phyloP scores from a whole-genome alignment of 2,888 invertebrate species.

The Rhagonycha fulva region DNA sequence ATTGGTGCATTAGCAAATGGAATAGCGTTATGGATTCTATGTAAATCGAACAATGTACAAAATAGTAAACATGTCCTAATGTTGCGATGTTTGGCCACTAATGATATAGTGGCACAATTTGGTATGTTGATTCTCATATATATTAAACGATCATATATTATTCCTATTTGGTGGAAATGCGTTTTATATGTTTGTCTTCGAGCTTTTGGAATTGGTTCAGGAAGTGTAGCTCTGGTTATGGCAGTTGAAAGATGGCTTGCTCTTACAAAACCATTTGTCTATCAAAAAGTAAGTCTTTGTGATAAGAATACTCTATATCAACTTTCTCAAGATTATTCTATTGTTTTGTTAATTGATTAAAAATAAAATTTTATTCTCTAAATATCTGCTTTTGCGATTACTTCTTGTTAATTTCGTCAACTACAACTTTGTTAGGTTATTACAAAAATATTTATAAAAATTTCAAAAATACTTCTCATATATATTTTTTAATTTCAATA shows the following conservation, averaged over 20 bases:
- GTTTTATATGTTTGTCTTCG: conserved; percentile 73
- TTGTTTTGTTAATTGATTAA: not conserved
- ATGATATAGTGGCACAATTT: conserved; percentile 77
- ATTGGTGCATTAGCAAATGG: conserved; percentile 76
- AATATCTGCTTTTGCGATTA: not conserved
- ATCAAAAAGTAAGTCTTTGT: conserved; percentile 72
- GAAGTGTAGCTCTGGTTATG: conserved; percentile 88
- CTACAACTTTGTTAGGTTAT: not conserved
- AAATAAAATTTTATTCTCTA: not conserved
- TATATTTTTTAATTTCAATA: not conserved
- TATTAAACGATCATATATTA: conserved; percentile 56
- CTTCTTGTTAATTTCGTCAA: not conserved
- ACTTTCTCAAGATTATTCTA: not conserved
- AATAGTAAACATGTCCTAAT: conserved; percentile 82
- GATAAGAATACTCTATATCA: not conserved
- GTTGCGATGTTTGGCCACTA: conserved; percentile 75
- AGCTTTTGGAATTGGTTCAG: conserved; percentile 84
- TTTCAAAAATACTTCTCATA: not conserved
- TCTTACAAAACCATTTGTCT: conserved; percentile 82
- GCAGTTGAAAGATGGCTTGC: conserved; percentile 86
- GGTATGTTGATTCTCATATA: conserved; percentile 78
- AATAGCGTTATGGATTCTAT: conserved; percentile 74
- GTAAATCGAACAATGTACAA: conserved; percentile 70
- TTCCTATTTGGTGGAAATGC: conserved; percentile 62
- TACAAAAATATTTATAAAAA: not conserved